Conservation (phyloP, 2,113 vertebrate species). For the Brachypteracias leptosomus region DNA sequence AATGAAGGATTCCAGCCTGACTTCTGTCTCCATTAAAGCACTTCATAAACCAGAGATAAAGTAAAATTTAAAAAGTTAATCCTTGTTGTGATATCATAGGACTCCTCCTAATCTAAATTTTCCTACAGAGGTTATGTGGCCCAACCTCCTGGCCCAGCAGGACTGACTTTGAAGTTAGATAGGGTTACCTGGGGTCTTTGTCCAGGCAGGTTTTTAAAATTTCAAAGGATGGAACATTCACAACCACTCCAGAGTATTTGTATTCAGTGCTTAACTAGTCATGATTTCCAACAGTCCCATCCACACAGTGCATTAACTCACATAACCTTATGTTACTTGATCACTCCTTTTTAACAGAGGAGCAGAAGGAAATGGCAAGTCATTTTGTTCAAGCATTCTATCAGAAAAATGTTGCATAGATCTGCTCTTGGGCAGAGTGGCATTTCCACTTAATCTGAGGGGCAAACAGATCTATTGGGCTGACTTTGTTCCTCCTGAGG, state of each 20-base stretch:
- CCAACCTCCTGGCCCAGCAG: neutral
- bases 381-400: accelerated
- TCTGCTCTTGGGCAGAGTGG: neutral
- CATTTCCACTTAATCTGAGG: neutral
- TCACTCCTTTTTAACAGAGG: neutral
- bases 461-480: neutral
- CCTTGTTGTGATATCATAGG: neutral
- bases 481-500: neutral
- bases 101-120: neutral
- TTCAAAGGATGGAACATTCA: neutral
- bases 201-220: neutral
- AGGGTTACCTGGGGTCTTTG: neutral
- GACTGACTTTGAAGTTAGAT: neutral
- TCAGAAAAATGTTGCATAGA: neutral
- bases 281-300: neutral
- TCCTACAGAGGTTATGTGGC: neutral
- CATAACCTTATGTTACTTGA: neutral
- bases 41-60: neutral
- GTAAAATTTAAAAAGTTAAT: neutral
- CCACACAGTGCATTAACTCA: accelerated
- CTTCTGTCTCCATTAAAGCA: neutral
- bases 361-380: neutral
- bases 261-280: neutral
- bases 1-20: neutral
- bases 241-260: neutral